Evolutionary conservation across 2,888 invertebrate species (phyloP), one percentile per base, ranked within the genome.

Genomic region (Microplitis manilae): DNA sequence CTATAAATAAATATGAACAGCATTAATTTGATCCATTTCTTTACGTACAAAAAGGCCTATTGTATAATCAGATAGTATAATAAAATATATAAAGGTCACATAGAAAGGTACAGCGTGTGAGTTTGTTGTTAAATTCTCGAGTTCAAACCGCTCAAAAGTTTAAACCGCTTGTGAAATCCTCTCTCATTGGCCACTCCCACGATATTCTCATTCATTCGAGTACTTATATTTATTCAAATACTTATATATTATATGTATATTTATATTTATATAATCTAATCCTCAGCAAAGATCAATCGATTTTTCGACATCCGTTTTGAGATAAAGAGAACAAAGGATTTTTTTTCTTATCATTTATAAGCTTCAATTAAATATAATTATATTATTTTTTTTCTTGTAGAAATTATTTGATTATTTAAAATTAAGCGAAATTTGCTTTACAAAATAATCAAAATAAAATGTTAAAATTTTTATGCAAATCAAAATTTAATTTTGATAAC

Each of bases 141-240:
- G 13, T 65, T 30, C 38, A 38, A 30, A 30, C 38, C n/a, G 60
- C 17, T 60, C 30, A 38, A 50, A 30, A 70, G 69, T n/a, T 38
- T 60, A 59, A 50, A 7, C 15, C 15, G 59, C 70, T 60, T 70
- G 60, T 30, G 70, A 70, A 70, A 70, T 70, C 50, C 30, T 60
- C 70, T 30, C 59, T 69, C 50, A 41, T 61, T n/a, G 38, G 39
- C 71, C 71, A 71, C 71, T 71, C 71, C 71, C 71, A 71, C 39
- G 59, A 50, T 50, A 50, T 50, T 50, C 13, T 50, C 50, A 50
- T 50, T 50, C 50, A 61, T 71, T 39, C 2, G 2, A 2, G 30
- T 30, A 30, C 30, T 30, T 15, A 61, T 39, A 71, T 71, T 61
- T 61, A 62, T 38, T n/a, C 8, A 30, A 70, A 70, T 20, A 60